Conservation (phyloP, 2,888 invertebrate genomes). For the Chironomus riparius region DNA sequence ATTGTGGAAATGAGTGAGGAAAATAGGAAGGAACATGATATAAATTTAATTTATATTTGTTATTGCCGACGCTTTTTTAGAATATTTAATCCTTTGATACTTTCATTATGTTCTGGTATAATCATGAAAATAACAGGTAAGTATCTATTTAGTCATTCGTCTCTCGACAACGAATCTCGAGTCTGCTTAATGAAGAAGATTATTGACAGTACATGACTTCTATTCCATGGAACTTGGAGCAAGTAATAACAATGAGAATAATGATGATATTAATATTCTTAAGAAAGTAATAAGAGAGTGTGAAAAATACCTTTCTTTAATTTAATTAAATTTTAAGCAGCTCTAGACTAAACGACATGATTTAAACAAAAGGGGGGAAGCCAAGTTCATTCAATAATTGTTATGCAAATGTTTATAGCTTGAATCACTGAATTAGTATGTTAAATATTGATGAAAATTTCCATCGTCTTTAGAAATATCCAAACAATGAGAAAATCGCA, state of each 20-base stretch:
- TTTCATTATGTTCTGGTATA: neutral
- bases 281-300: neutral
- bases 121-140: too few species aligned
- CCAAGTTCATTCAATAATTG: neutral
- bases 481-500: too few species aligned
- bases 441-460: too few species aligned
- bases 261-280: too few species aligned
- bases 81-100: neutral
- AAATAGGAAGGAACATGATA: too few species aligned
- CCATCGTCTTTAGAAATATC: too few species aligned
- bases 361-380: neutral
- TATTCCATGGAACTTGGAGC: neutral
- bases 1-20: neutral
- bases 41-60: neutral
- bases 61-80: neutral
- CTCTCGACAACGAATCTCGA: too few species aligned
- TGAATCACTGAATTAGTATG: neutral
- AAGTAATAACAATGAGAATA: too few species aligned
- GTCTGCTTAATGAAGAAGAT: neutral
- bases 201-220: conserved; percentile 22
- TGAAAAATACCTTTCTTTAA: neutral
- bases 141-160: too few species aligned
- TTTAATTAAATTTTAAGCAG: neutral
- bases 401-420: conserved; percentile 24
- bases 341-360: neutral